phyloP scores from a whole-genome alignment of 2,888 invertebrate species.

The Melieria omissa region DNA sequence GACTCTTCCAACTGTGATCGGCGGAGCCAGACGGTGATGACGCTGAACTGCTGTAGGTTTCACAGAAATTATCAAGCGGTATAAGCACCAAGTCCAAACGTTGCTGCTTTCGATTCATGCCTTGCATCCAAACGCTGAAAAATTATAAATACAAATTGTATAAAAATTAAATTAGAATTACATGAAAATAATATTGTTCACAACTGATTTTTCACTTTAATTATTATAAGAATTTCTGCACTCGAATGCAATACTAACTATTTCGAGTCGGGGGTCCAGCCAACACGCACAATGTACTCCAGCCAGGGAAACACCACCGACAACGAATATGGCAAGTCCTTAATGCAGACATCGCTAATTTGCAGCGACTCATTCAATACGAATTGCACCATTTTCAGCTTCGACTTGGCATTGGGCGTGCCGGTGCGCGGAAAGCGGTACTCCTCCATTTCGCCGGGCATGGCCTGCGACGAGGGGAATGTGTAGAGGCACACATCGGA shows the following conservation, averaged over 20 bases:
- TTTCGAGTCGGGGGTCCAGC: conserved; percentile 93
- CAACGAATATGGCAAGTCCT: conserved; percentile 81
- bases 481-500: conserved; percentile 91
- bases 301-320: conserved; percentile 88
- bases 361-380: conserved; percentile 73
- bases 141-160: neutral
- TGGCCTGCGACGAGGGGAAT: conserved; percentile 85
- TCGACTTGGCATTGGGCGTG: conserved; percentile 89
- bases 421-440: conserved; percentile 89
- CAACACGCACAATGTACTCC: conserved; percentile 94
- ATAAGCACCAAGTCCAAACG: conserved; percentile 84
- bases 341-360: conserved; percentile 79
- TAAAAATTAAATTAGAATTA: too few relatives aligned
- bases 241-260: conserved; percentile 73
- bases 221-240: neutral
- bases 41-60: conserved; percentile 67
- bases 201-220: too few relatives aligned
- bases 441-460: conserved; percentile 84
- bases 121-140: conserved; percentile 88
- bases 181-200: too few relatives aligned
- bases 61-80: conserved; percentile 80
- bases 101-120: conserved; percentile 89
- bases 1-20: conserved; percentile 66
- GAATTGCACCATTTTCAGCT: conserved; percentile 86
- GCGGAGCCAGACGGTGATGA: conserved; percentile 65